These are phyloP conservation scores for Ibycter americanus DNA, from an alignment of 2,797 vertebrate species.

Conservation along the genomic window DNA sequence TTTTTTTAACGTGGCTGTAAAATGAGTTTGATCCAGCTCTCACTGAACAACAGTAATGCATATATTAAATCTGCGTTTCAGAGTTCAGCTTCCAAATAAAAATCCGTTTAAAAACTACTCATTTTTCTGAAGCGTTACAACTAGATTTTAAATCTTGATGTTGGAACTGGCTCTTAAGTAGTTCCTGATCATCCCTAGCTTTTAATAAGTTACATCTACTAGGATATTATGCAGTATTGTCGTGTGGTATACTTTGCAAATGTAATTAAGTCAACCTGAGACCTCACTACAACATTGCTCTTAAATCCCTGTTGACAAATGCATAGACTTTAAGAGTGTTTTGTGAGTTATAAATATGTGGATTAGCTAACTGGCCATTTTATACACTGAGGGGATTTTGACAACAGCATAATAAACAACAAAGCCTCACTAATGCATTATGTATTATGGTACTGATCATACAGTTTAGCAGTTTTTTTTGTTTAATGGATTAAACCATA, in stretches of 20 bases:
- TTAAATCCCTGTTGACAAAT: conserved; percentile 7
- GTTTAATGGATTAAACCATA: background rate
- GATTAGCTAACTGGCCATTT: background rate
- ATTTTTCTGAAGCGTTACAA: background rate
- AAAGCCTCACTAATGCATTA: background rate
- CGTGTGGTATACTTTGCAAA: background rate
- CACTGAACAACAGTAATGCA: rapidly evolving
- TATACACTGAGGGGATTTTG: background rate
- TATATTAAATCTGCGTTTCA: background rate
- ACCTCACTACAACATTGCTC: background rate
- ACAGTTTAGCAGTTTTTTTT: background rate
- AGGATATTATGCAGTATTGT: background rate
- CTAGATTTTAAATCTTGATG: background rate
- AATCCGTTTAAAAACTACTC: background rate
- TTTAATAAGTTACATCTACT: background rate
- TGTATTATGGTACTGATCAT: background rate
- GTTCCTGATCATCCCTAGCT: background rate
- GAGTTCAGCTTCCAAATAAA: background rate
- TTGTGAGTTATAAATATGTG: background rate
- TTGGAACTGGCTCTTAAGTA: background rate
- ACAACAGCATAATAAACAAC: background rate
- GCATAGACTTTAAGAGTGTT: background rate
- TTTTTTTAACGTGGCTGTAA: background rate
- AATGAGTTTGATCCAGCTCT: background rate
- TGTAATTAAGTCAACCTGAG: background rate